Base-by-base conservation (phyloP, 2,113 vertebrate species). In the Myrmecobius fasciatus region DNA sequence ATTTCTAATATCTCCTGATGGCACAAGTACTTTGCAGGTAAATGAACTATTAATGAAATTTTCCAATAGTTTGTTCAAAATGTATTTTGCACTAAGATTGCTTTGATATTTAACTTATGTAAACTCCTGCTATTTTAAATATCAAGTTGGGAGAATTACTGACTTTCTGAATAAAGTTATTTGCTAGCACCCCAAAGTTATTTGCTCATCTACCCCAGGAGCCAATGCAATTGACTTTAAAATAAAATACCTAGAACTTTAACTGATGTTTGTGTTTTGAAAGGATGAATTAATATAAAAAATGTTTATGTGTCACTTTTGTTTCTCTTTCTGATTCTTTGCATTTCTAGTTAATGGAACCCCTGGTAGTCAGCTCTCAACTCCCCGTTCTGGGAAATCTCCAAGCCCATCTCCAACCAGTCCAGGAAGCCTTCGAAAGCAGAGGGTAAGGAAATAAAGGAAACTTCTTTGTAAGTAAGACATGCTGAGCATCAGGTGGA, bases 281-380 rank as follows among this genome's bases (percentile, higher is more conserved):
- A 26, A 92, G 75, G 75, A 17, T 51, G 56, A 83, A 89, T 25
- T 95, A 75, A 95, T 25, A 2, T 52, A 9, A 92, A 88, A 91
- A 67, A 11, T 52, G 53, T 67, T 75, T 95, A 95, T 52, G 0
- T 94, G 49, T 17, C 25, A 0, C 92, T 93, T 3, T 93, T 94
- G 96, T 98, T 94, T 96, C 94, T 97, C 25, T 98, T 94, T 96
- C 36, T 94, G 60, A 52, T 95, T 98, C 92, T 93, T 93, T 98
- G 52, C 97, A 4, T 47, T 94, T 96, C 95, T 96, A 99, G 99
- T 99, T 95, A 99, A 99, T 98, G 99, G 99, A 97, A 99, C 99
- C 89, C 99, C 99, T 96, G 99, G 99, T 95, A 99, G 99, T 98
- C 99, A 99, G 98, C 99, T 99, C 93, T 99, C 99, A 53, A 99